Base-by-base conservation (phyloP, 2,888 invertebrate species). In the Lasioglossum leucozonium region DNA sequence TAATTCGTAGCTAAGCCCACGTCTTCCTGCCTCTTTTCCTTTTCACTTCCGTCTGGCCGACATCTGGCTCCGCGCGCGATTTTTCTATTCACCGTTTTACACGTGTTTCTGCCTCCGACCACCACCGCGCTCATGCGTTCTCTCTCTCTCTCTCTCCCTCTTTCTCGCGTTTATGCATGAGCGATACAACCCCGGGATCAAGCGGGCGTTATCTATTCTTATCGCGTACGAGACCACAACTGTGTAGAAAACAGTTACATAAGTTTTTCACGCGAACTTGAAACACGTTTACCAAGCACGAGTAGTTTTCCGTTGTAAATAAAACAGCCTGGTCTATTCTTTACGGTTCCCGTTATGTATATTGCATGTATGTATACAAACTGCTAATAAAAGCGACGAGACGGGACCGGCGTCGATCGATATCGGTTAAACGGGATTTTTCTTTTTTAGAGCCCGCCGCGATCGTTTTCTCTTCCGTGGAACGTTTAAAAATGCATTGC, bases 1-100 rank as follows among this genome's bases (percentile, higher is more conserved):
- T 85, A 85, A 86, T 85, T 85, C 86, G 55, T 75, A 72, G 77
- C 78, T 62, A 67, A 85, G 79, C 79, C 79, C 81, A 83, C 87
- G 73, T 76, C 79, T 82, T 83, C 82, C 89, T 79, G 83, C 51
- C 82, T 72, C 79, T 51, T 58, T 67, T 73, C 77, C 77, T 77
- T 34, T 69, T 67, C 77, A 58, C 72, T 80, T 69, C 72, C 78
- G 77, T 77, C 34, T 42, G 34, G 40, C 62, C 30, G 71, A 79
- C 88, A 80, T 88, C 84, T 86, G 84, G 65, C 65, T 75, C 55
- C 51, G 67, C 58, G 67, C 47, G 72, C 58, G 74, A 72, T 78
- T 78, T 73, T 69, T 40, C 69, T 40, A 40, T 69, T 69, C 69
- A 37, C 18, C 69, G 40, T 67, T 67, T 65, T 37, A 40, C 22